phyloP scores from a whole-genome alignment of 2,888 invertebrate genomes.

The Platycheirus rosarum region DNA sequence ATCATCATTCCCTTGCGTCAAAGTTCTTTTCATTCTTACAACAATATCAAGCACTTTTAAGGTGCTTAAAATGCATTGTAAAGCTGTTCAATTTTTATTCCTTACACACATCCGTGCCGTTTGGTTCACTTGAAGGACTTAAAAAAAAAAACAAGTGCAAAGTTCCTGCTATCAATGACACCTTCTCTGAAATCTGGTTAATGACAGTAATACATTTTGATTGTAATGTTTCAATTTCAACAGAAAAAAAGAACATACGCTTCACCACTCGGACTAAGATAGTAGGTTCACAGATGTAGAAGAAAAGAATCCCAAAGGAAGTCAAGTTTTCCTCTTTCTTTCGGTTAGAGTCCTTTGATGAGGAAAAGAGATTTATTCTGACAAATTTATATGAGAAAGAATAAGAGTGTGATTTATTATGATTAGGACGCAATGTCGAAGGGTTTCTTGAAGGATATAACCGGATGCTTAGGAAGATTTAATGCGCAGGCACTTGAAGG shows the following conservation, averaged over 20 bases:
- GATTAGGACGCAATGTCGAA: slow-evolving; percentile 49
- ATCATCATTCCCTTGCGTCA: slow-evolving; percentile 63
- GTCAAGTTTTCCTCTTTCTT: slow-evolving; percentile 11
- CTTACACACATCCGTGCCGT: background rate
- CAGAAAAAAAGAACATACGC: background rate
- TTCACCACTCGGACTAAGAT: slow-evolving; percentile 21
- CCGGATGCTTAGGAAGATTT: no score
- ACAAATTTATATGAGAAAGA: slow-evolving; percentile 46
- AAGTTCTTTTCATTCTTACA: no score
- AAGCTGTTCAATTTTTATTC: background rate
- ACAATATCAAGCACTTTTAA: slow-evolving; percentile 27
- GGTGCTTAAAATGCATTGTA: slow-evolving; percentile 17
- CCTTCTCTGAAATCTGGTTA: slow-evolving; percentile 4
- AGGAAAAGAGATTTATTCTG: slow-evolving; percentile 61
- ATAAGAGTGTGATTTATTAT: slow-evolving; percentile 64
- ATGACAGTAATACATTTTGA: slow-evolving; percentile 11
- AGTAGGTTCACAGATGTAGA: slow-evolving; percentile 28
- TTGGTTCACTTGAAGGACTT: background rate
- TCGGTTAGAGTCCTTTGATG: slow-evolving; percentile 31
- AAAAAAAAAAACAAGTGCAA: background rate
- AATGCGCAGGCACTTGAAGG: background rate
- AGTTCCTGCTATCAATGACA: background rate
- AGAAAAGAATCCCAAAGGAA: slow-evolving; percentile 45
- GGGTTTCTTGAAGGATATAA: slow-evolving; percentile 19
- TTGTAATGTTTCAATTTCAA: slow-evolving; percentile 26